phyloP scores from a whole-genome alignment of 2,113 vertebrate genomes.

The Sinosuthora webbiana region DNA sequence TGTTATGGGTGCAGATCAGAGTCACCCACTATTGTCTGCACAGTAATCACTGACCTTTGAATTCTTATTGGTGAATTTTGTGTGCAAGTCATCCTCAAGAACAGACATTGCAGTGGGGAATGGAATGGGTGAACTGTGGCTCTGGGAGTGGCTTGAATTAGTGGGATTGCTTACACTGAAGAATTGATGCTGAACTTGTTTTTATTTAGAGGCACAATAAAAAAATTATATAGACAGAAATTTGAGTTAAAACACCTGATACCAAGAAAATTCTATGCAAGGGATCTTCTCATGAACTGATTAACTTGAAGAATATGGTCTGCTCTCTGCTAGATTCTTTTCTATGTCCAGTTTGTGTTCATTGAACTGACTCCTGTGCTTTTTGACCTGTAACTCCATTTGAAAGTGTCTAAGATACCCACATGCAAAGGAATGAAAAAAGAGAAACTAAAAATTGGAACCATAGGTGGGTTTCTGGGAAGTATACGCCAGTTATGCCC shows the following conservation, averaged over 20 bases:
- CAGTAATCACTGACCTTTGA: not conserved
- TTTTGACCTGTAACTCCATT: not conserved
- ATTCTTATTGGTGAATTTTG: not conserved
- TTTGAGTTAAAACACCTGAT: not conserved
- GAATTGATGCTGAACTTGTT: not conserved
- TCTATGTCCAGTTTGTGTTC: not conserved
- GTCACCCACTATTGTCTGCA: not conserved
- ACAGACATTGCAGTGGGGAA: not conserved
- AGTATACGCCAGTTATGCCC: not conserved
- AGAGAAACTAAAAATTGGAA: not conserved
- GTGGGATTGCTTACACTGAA: not conserved
- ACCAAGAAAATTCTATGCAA: not conserved
- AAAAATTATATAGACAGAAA: not conserved
- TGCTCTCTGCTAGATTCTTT: not conserved
- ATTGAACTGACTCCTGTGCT: not conserved
- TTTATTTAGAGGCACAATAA: not conserved
- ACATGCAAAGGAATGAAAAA: not conserved
- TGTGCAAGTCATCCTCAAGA: not conserved
- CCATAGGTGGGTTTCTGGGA: not conserved
- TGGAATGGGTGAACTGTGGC: not conserved
- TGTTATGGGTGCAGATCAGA: not conserved
- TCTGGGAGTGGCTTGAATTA: not conserved
- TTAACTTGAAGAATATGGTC: not conserved
- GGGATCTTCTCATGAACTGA: not conserved
- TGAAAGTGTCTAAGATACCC: not conserved